Percentiles rank a stretch among this genome's conserved stretches.
Evolutionary conservation across 2,888 invertebrate species (phyloP).

Genomic region (Mesorhabditis belari): DNA sequence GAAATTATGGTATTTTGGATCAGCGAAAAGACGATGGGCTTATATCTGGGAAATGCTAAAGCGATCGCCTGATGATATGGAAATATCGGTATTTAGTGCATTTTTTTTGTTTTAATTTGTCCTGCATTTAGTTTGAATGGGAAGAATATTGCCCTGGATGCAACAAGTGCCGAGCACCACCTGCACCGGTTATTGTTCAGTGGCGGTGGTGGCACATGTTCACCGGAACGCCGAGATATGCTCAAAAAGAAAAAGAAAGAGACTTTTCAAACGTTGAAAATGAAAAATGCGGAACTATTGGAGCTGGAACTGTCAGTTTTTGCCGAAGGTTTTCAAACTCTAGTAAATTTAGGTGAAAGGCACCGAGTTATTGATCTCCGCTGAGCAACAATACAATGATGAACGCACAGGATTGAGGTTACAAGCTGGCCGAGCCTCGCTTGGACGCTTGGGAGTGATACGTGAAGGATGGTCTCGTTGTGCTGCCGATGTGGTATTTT

Average conservation of each 20-base stretch:
- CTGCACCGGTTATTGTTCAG: slow-evolving; percentile 4
- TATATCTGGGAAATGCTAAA: slow-evolving; percentile 50
- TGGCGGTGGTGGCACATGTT: slow-evolving; percentile 41
- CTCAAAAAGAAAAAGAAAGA: slow-evolving; percentile 10
- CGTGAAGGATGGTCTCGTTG: neutral
- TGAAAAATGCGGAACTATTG: slow-evolving; percentile 24
- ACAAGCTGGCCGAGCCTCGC: slow-evolving; percentile 14
- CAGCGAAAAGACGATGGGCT: slow-evolving; percentile 33
- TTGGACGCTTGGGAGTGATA: slow-evolving; percentile 19
- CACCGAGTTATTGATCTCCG: slow-evolving; percentile 1
- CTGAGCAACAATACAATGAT: neutral
- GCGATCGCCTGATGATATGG: slow-evolving; percentile 25
- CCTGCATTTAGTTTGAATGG: slow-evolving; percentile 20
- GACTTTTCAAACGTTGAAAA: slow-evolving; percentile 31
- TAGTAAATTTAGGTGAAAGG: slow-evolving; percentile 20
- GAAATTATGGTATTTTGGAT: slow-evolving; percentile 47
- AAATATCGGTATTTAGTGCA: neutral
- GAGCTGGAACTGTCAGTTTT: neutral
- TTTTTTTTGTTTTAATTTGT: neutral
- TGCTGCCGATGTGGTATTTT: neutral
- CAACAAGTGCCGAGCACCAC: slow-evolving; percentile 29
- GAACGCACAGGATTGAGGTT: slow-evolving; percentile 16
- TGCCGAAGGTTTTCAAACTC: neutral
- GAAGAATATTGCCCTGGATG: slow-evolving; percentile 44
- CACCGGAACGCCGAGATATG: slow-evolving; percentile 26